Conservation (phyloP, 2,113 vertebrate genomes). For the Oncorhynchus clarkii region DNA sequence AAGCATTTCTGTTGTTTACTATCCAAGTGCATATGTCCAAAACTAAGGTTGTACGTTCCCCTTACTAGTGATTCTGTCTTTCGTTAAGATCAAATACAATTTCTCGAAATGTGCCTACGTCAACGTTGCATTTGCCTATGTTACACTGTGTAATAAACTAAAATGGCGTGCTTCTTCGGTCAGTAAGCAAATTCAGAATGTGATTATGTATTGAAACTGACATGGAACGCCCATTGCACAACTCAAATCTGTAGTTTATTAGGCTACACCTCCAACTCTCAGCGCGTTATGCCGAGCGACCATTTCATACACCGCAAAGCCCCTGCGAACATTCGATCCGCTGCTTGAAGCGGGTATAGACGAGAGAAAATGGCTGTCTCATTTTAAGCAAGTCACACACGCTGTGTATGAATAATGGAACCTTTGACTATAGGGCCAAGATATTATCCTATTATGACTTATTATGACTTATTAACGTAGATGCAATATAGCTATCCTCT, state of each 20-base stretch:
- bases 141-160: not conserved
- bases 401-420: constrained; percentile 28
- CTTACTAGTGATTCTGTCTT: not conserved
- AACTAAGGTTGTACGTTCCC: no score
- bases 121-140: not conserved
- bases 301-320: not conserved
- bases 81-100: not conserved
- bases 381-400: not conserved
- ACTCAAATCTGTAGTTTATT: not conserved
- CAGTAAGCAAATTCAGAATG: not conserved
- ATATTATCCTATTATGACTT: no score
- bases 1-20: not conserved
- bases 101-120: no score
- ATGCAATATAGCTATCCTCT: not conserved
- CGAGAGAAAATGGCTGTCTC: not conserved
- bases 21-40: not conserved
- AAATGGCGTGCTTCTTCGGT: not conserved
- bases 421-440: constrained; percentile 10
- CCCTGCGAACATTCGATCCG: not conserved
- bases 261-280: not conserved
- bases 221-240: not conserved
- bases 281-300: not conserved
- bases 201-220: not conserved
- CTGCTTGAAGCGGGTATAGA: not conserved
- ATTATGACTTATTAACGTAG: not conserved